Evolutionary conservation across 2,888 invertebrate species (phyloP), one percentile per base, ranked within the genome.

Genomic region (Tigriopus californicus): DNA sequence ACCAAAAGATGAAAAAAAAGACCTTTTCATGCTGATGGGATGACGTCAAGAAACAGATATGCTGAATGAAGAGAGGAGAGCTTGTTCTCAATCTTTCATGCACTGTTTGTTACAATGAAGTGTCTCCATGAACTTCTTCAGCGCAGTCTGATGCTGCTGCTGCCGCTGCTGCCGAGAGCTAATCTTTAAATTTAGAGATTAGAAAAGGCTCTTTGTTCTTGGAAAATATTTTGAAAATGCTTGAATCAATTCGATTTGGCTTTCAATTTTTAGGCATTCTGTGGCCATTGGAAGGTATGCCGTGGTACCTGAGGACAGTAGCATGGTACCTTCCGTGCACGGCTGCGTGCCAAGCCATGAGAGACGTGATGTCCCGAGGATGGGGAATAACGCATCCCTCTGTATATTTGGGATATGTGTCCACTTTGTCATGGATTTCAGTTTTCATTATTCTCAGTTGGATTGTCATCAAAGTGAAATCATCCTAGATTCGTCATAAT

Each of bases 211-310:
- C 3, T 33, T 33, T 33, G 4, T 33, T 33, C 8, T 33, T 8
- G 33, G 4, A 8, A 5, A 33, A 3, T 33, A 5, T 46, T 46
- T 46, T 18, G 4, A 18, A 20, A 18, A 6, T 51, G 33, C 40
- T 56, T 56, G 46, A 53, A 60, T 53, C 41, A 62, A 61, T 60
- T 61, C 64, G 63, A 66, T 68, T 1, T 67, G 33, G 8, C 33
- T 33, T 33, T 33, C 33, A 8, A 8, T 33, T 33, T n/a, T 33
- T 8, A 80, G 92, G 92, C 60, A 91, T 92, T 44, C 89, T 94
- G 68, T 94, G 94, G 94, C 92, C 94, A 61, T 83, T 92, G 62
- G 90, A 94, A 71, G 90, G 90, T 60, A 92, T 94, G 88, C 92
- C 92, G 1, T 77, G 80, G 66, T 77, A 84, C 61, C 74, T 94